Conservation (phyloP, 2,113 vertebrate genomes). For the Trichomycterus rosablanca region DNA sequence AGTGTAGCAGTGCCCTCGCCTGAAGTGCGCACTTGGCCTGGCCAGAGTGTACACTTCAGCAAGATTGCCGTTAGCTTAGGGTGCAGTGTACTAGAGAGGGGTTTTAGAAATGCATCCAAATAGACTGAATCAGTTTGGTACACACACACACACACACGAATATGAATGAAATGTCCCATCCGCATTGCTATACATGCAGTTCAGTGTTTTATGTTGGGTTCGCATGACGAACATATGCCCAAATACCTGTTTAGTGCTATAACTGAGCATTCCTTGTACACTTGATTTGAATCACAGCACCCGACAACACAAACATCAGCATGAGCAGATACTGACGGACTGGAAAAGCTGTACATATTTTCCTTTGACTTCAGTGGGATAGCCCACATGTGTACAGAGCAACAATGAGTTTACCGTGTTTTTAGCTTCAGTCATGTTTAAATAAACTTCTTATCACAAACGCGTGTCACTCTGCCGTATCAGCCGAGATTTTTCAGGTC, state of each 20-base stretch:
- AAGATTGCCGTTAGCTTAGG: slow-evolving; percentile 27
- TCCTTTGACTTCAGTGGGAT: slow-evolving; percentile 1
- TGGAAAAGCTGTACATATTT: slow-evolving; percentile 42
- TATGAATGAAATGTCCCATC: too few species aligned
- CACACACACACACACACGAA: too few species aligned
- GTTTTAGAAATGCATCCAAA: slow-evolving; percentile 23
- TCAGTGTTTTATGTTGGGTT: slow-evolving; percentile 28
- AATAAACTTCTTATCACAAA: slow-evolving; percentile 13
- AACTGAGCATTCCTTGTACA: too few species aligned
- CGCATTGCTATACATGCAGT: slow-evolving; percentile 43
- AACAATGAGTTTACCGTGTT: slow-evolving; percentile 18
- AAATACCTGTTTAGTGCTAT: too few species aligned
- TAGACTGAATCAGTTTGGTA: neutral
- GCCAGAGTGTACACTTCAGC: too few species aligned
- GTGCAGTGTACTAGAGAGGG: slow-evolving; percentile 34
- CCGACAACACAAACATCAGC: slow-evolving; percentile 11
- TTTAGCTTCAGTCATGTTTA: slow-evolving; percentile 36
- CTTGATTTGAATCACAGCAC: neutral
- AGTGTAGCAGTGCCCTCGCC: slow-evolving; percentile 25
- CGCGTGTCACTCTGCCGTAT: slow-evolving; percentile 6
- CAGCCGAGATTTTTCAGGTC: slow-evolving; percentile 1
- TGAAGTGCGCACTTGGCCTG: too few species aligned
- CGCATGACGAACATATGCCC: too few species aligned
- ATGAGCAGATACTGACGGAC: slow-evolving; percentile 17
- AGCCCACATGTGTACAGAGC: slow-evolving; percentile 21